Base-by-base conservation (phyloP, 1,140 invertebrate species). In the Magallana ariakensis region DNA sequence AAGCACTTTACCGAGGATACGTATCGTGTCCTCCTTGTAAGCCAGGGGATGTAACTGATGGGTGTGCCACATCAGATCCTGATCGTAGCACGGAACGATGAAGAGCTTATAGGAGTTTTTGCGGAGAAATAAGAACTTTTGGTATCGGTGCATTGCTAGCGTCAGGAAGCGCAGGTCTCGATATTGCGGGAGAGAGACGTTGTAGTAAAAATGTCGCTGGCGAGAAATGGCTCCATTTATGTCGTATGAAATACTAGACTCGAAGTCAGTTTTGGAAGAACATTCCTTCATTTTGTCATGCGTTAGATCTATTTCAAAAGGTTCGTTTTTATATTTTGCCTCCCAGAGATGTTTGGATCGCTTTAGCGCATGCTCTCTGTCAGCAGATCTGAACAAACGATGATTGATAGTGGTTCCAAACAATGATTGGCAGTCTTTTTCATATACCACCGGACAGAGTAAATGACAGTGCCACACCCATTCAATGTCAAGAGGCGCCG, bases 401-500 rank as follows among this genome's bases (percentile, higher is more conserved):
- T 95, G 94, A 80, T 95, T 93, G 9, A 95, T 89, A 0, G 94
- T 89, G 57, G 85, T 90, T 11, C 93, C 93, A 55, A 94, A 94
- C 53, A 95, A 82, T 4, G 58, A 82, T 19, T 92, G 85, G 84
- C 95, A 95, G 85, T 95, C 95, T 84, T 92, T 94, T 84, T 90
- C 90, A 86, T 95, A 95, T 16, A 89, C 83, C 19, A 89, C 85
- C 53, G 95, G 95, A 83, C 92, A 92, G 46, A 95, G 88, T 91
- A 96, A 93, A 86, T 95, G 95, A 26, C 93, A 94, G 85, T 95
- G 95, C 95, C 95, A 95, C n/a, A 95, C 90, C 95, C 95, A 95
- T 87, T 95, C 94, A 66, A 95, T 94, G 89, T 95, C 95, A 56
- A 95, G 84, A 16, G 95, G 95, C 2, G 95, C 94, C 75, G 93